A percentile compares a stretch with the other conserved stretches of the same genome.
Conservation (phyloP, 2,888 invertebrate genomes). For the Agriopis leucophaearia region DNA sequence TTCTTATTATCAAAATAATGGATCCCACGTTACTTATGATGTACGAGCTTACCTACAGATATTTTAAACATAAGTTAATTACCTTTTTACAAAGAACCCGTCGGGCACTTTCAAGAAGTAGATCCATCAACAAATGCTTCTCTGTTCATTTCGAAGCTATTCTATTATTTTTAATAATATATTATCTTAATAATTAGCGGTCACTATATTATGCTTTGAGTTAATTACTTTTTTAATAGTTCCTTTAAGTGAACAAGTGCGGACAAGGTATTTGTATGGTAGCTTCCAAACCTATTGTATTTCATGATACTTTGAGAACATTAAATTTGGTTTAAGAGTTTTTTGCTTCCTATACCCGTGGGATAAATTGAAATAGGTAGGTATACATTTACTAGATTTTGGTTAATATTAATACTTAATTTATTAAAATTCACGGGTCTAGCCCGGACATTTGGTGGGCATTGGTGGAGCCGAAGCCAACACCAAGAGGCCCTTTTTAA, state of each 20-base stretch:
- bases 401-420: no score
- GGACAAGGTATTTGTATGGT: constrained; percentile 7
- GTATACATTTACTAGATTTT: neutral
- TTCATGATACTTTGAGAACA: neutral
- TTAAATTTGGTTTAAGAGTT: neutral
- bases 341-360: constrained; percentile 23
- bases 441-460: no score
- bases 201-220: constrained; percentile 17
- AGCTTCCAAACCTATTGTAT: constrained; percentile 15
- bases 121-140: neutral
- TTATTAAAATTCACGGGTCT: no score
- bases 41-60: neutral
- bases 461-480: no score
- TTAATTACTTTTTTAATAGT: constrained; percentile 18
- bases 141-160: neutral
- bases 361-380: constrained; percentile 5
- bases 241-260: constrained; percentile 23
- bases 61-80: neutral
- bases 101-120: constrained; percentile 17
- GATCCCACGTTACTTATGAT: constrained; percentile 19
- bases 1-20: neutral
- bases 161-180: constrained; percentile 3
- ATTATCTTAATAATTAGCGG: constrained; percentile 20
- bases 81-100: constrained; percentile 6
- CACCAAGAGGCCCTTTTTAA: no score